These are phyloP conservation scores for Nezara viridula DNA, from an alignment of 2,888 invertebrate genomes.

Conservation along the genomic window DNA sequence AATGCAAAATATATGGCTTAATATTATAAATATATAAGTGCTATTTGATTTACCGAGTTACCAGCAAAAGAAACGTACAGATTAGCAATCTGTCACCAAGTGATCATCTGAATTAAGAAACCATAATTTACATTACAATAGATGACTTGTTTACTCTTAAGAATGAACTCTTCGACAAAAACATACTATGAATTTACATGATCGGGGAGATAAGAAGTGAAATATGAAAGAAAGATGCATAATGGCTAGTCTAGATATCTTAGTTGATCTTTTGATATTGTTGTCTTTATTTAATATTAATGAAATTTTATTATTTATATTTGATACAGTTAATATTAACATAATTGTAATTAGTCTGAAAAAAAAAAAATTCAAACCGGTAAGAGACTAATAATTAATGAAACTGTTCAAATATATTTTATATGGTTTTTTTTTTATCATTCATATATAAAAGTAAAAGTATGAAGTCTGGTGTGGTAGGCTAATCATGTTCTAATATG, in stretches of 20 bases:
- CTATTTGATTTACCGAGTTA: neutral
- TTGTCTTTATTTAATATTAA: neutral
- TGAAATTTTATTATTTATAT: no score
- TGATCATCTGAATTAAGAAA: neutral
- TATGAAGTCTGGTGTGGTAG: neutral
- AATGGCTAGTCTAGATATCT: neutral
- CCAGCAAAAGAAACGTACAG: neutral
- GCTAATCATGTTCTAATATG: no score
- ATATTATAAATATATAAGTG: neutral
- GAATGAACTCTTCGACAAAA: neutral
- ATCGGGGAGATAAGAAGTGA: neutral
- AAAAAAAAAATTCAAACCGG: no score
- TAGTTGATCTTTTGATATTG: neutral
- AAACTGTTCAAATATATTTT: no score
- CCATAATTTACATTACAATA: slow-evolving; percentile 14
- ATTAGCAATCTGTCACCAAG: neutral
- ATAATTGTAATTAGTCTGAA: no score
- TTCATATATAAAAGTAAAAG: neutral
- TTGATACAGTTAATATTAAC: no score
- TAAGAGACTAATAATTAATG: neutral
- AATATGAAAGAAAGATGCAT: no score
- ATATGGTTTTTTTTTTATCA: neutral
- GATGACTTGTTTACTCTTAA: neutral
- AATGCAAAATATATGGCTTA: no score
- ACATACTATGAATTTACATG: neutral